These are phyloP conservation scores for Phataginus tetradactyla DNA, from an alignment of 2,797 vertebrate species.

Conservation along the genomic window DNA sequence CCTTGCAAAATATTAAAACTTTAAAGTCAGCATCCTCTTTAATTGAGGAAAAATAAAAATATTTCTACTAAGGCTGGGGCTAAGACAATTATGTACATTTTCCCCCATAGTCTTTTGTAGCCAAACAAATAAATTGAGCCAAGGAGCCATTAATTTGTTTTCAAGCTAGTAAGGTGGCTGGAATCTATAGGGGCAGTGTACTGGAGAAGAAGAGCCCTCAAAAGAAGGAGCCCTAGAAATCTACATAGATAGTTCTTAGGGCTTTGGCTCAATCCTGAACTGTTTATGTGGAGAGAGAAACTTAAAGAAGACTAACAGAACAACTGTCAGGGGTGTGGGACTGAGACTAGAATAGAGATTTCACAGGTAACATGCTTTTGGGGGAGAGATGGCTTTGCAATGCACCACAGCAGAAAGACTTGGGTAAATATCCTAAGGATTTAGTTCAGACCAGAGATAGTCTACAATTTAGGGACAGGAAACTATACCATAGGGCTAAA, in stretches of 20 bases:
- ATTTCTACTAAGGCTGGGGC: neutral
- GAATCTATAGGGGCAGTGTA: neutral
- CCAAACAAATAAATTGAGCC: neutral
- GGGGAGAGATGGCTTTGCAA: neutral
- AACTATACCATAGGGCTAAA: neutral
- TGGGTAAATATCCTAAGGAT: neutral
- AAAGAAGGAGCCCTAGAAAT: neutral
- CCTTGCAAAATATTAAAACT: neutral
- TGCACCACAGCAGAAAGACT: neutral
- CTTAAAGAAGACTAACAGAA: neutral
- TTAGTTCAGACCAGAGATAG: neutral
- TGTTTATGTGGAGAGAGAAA: neutral
- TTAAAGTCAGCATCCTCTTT: neutral
- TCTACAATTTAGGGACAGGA: neutral
- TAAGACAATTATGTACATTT: neutral
- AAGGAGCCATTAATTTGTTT: neutral
- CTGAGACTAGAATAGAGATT: neutral
- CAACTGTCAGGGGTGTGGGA: neutral
- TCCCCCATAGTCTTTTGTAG: neutral
- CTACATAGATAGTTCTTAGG: neutral
- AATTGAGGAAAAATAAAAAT: neutral
- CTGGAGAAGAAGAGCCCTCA: neutral
- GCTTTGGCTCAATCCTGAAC: neutral
- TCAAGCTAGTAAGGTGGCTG: neutral
- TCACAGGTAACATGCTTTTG: neutral